Evolutionary conservation across 2,113 vertebrate genomes (phyloP).

Genomic region (Hypocryptadius cinnamomeus): DNA sequence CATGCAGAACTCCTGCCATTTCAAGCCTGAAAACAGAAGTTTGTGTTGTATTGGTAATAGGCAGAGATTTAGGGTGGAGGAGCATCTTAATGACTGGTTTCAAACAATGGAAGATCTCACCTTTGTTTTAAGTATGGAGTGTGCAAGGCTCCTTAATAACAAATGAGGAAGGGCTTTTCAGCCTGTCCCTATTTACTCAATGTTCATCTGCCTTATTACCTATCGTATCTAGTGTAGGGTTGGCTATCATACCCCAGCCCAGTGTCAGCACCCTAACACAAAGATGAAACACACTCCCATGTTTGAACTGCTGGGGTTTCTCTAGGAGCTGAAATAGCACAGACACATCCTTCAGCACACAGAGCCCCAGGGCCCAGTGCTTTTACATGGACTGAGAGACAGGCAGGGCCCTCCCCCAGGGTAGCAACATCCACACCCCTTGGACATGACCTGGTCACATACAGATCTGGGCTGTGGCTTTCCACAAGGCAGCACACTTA

Average conservation of each 20-base stretch:
- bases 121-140: neutral
- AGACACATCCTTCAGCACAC: neutral
- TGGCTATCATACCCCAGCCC: neutral
- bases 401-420: neutral
- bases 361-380: neutral
- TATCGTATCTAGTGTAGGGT: neutral
- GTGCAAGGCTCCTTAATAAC: neutral
- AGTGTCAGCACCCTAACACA: fast-evolving
- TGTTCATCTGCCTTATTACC: neutral
- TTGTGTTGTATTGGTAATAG: neutral
- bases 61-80: neutral
- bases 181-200: neutral
- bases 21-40: neutral
- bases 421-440: neutral
- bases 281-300: neutral
- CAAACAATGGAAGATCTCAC: neutral
- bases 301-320: neutral
- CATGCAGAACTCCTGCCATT: neutral
- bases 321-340: neutral
- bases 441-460: neutral
- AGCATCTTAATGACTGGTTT: neutral
- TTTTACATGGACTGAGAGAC: neutral
- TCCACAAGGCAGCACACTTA: neutral
- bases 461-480: neutral
- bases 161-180: neutral